phyloP scores from a whole-genome alignment of 2,113 vertebrate species.

The Illadopsis cleaveri region DNA sequence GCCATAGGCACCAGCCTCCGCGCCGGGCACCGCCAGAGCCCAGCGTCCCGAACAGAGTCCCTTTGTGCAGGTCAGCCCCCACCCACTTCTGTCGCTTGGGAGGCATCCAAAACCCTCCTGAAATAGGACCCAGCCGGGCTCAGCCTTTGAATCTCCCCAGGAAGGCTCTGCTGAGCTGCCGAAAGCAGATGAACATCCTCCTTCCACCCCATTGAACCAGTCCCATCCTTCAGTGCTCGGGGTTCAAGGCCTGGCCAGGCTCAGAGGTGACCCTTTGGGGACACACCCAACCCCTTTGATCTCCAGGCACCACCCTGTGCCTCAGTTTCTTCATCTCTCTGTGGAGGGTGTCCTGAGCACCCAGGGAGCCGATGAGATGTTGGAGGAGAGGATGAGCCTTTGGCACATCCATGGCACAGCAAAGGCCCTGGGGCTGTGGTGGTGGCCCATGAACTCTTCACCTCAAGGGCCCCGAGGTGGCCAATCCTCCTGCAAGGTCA shows the following conservation, averaged over 20 bases:
- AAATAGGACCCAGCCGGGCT: neutral
- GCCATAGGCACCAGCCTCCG: neutral
- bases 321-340: neutral
- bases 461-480: neutral
- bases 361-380: neutral
- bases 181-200: neutral
- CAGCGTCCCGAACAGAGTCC: neutral
- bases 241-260: neutral
- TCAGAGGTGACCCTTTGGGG: neutral
- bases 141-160: neutral
- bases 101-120: neutral
- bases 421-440: neutral
- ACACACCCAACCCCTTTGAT: neutral
- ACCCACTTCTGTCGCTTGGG: neutral
- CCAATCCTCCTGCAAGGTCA: neutral
- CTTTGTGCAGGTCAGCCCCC: neutral
- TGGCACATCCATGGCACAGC: neutral
- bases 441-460: neutral
- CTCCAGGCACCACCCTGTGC: rapidly evolving
- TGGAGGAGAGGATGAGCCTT: neutral
- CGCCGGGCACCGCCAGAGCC: neutral
- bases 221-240: rapidly evolving
- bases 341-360: neutral
- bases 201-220: neutral
- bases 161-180: neutral